Evolutionary conservation across 2,113 vertebrate genomes (phyloP).

Genomic region (Dicentrarchus labrax): DNA sequence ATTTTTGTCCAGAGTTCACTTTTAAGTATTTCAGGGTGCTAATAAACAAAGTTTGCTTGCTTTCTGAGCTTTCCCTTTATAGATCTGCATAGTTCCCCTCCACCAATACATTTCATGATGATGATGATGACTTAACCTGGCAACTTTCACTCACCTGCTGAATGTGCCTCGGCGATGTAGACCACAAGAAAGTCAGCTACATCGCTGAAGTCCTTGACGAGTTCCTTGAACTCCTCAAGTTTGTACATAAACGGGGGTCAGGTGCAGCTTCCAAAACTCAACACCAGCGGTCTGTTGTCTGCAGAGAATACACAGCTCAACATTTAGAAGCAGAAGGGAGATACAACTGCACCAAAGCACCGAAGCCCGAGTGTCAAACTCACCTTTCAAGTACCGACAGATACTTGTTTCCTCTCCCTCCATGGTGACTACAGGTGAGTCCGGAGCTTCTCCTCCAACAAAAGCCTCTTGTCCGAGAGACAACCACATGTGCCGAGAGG

Average conservation of each 20-base stretch:
- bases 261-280: constrained; percentile 95
- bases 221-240: constrained; percentile 92
- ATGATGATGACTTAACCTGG: too few relatives aligned
- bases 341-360: not conserved
- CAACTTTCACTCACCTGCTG: constrained; percentile 83
- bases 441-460: constrained; percentile 85
- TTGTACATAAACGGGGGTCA: constrained; percentile 95
- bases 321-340: not conserved
- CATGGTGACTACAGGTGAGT: constrained; percentile 84
- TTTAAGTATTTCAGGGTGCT: not conserved
- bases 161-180: constrained; percentile 94
- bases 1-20: not conserved
- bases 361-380: not conserved
- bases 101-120: not conserved
- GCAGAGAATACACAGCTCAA: not conserved
- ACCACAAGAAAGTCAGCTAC: constrained; percentile 92
- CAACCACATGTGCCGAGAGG: constrained; percentile 83
- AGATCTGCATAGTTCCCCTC: too few relatives aligned
- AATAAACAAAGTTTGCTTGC: not conserved
- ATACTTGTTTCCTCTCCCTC: constrained; percentile 76
- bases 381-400: constrained; percentile 87
- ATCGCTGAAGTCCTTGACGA: constrained; percentile 89
- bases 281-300: constrained; percentile 90
- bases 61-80: not conserved
- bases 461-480: constrained; percentile 87